phyloP scores from a whole-genome alignment of 2,797 vertebrate species.

The Iguana delicatissima region DNA sequence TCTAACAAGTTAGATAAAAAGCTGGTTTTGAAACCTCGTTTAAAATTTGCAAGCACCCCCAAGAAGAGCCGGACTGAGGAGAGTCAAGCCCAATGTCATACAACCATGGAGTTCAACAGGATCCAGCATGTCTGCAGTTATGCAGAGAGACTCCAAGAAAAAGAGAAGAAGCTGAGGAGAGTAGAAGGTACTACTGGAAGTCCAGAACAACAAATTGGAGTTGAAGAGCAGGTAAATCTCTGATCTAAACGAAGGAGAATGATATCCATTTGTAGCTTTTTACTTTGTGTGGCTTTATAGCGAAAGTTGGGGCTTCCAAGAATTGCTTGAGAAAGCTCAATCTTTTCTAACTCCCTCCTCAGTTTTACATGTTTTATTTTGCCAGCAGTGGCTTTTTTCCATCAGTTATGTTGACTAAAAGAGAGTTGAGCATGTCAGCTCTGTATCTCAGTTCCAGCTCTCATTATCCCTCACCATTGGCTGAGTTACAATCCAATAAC shows the following conservation, averaged over 20 bases:
- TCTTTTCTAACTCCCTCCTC: neutral
- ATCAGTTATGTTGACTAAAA: neutral
- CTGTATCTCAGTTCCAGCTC: neutral
- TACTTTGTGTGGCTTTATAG: neutral
- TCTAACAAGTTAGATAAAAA: neutral
- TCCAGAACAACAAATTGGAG: neutral
- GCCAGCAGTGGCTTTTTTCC: neutral
- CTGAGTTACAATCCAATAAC: neutral
- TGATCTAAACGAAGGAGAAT: neutral
- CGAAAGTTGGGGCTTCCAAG: too few species aligned
- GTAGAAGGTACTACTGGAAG: neutral
- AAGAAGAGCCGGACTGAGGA: slow-evolving; percentile 23
- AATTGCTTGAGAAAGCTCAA: neutral
- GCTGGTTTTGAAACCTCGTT: neutral
- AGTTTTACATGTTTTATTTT: slow-evolving; percentile 7
- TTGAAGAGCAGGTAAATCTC: slow-evolving; percentile 22
- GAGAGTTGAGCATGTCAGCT: neutral
- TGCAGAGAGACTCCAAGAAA: neutral
- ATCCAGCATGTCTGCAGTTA: neutral
- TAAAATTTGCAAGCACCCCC: neutral
- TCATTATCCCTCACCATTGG: neutral
- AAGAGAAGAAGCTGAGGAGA: neutral
- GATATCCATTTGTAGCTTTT: neutral
- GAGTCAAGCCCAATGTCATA: neutral
- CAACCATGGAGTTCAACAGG: neutral